phyloP scores from a whole-genome alignment of 1,140 invertebrate species.

The Drosophila insularis region DNA sequence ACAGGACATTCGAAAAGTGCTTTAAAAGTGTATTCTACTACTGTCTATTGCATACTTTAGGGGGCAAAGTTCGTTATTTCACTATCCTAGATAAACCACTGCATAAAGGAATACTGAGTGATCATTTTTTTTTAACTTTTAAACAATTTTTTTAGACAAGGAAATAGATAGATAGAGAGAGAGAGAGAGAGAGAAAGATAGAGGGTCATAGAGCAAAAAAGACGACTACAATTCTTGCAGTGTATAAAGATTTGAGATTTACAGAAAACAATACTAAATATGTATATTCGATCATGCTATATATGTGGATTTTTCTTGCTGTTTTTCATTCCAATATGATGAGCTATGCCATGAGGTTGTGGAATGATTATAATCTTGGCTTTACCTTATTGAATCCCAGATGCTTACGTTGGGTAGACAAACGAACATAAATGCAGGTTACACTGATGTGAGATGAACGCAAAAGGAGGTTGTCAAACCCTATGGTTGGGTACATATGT shows the following conservation, averaged over 20 bases:
- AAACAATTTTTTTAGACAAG: not conserved
- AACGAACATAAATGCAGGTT: not conserved
- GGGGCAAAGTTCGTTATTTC: no score
- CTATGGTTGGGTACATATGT: not conserved
- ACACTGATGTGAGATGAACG: conserved; percentile 8
- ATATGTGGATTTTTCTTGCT: not conserved
- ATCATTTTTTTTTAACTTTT: no score
- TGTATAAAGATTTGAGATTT: not conserved
- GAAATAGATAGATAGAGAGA: not conserved
- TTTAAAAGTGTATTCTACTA: no score
- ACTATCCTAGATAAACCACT: no score
- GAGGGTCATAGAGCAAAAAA: not conserved
- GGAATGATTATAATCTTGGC: conserved; percentile 18
- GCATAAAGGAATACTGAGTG: no score
- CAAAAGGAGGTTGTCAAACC: not conserved
- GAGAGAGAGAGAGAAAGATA: not conserved
- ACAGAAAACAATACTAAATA: conserved; percentile 4
- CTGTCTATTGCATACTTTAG: no score
- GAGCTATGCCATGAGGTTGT: not conserved
- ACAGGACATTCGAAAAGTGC: no score
- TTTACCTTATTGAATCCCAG: conserved; percentile 19
- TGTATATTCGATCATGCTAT: conserved; percentile 6
- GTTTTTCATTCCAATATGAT: not conserved
- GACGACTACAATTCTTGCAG: not conserved
- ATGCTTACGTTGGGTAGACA: conserved; percentile 2